Evolutionary conservation across 1,140 invertebrate species (phyloP).

Genomic region (Temnothorax nylanderi): DNA sequence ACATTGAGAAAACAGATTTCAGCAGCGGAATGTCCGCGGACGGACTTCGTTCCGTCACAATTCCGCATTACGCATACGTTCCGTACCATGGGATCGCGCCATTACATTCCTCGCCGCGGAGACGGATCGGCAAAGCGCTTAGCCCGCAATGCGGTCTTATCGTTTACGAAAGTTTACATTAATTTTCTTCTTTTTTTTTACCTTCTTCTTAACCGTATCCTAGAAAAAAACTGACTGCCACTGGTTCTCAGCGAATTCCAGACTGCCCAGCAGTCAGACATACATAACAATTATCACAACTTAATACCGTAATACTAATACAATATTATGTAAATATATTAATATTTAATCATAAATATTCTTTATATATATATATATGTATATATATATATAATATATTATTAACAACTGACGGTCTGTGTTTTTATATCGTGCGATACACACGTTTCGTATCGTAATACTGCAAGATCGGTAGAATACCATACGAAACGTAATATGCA

Average conservation of each 20-base stretch:
- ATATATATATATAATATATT: conserved; percentile 78
- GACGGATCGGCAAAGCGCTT: conserved; percentile 72
- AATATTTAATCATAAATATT: conserved; percentile 84
- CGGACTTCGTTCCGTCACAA: too few relatives aligned
- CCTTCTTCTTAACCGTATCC: conserved; percentile 22
- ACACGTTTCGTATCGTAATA: conserved; percentile 75
- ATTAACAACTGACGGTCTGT: conserved; percentile 80
- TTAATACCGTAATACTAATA: conserved; percentile 82
- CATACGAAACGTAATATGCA: conserved; percentile 83
- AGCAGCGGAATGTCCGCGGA: too few relatives aligned
- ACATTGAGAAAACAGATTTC: too few relatives aligned
- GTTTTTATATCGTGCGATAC: conserved; percentile 73
- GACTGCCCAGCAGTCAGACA: conserved; percentile 83
- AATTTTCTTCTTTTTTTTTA: conserved; percentile 37
- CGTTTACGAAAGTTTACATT: conserved; percentile 69
- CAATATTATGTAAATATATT: conserved; percentile 83
- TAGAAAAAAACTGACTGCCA: conserved; percentile 79
- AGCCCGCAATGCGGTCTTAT: conserved; percentile 47
- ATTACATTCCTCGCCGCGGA: background rate
- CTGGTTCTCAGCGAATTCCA: conserved; percentile 78
- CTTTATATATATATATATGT: conserved; percentile 65
- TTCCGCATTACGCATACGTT: too few relatives aligned
- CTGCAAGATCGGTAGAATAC: conserved; percentile 80
- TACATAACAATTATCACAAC: conserved; percentile 83
- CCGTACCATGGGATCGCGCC: too few relatives aligned